Evolutionary conservation across 2,888 invertebrate genomes (phyloP).

Genomic region (Drosophila setosimentum): DNA sequence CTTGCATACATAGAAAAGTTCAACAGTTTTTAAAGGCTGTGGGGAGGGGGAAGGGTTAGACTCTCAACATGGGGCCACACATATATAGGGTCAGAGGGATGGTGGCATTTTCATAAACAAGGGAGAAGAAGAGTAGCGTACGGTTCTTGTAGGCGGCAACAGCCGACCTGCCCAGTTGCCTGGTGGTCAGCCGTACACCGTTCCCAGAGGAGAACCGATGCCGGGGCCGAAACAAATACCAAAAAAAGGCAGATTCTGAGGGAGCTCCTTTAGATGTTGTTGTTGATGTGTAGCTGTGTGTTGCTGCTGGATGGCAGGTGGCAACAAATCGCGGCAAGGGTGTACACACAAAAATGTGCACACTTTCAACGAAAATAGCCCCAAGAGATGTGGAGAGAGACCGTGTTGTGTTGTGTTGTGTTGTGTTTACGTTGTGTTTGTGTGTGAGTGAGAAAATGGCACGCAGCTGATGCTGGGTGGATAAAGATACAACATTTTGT

Average conservation of each 20-base stretch:
- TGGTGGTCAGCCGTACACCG: conserved; percentile 35
- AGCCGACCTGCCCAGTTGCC: conserved; percentile 47
- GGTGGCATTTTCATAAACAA: conserved; percentile 45
- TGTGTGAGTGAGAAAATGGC: conserved; percentile 51
- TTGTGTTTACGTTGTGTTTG: neutral
- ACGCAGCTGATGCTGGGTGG: conserved; percentile 54
- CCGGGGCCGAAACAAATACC: neutral
- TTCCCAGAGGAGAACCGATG: conserved; percentile 3
- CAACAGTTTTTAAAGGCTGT: conserved; percentile 43
- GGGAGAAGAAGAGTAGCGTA: neutral
- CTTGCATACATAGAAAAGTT: conserved; percentile 69
- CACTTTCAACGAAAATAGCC: conserved; percentile 73
- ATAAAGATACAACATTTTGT: conserved; percentile 25
- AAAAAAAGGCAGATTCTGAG: neutral
- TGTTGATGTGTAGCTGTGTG: neutral
- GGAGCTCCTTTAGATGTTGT: conserved; percentile 23
- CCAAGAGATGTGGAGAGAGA: conserved; percentile 12
- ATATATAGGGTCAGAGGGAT: conserved; percentile 6
- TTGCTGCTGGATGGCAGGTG: conserved; percentile 22
- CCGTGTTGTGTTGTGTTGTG: neutral
- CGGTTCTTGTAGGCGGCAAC: conserved; percentile 29
- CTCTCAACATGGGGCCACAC: conserved; percentile 9
- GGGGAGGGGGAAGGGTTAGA: conserved; percentile 1
- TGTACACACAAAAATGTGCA: conserved; percentile 46
- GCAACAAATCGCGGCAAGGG: conserved; percentile 18